Evolutionary conservation across 2,797 vertebrate species (phyloP), one percentile per base, ranked within the genome.

Genomic region (Schizopygopsis malacanthus): DNA sequence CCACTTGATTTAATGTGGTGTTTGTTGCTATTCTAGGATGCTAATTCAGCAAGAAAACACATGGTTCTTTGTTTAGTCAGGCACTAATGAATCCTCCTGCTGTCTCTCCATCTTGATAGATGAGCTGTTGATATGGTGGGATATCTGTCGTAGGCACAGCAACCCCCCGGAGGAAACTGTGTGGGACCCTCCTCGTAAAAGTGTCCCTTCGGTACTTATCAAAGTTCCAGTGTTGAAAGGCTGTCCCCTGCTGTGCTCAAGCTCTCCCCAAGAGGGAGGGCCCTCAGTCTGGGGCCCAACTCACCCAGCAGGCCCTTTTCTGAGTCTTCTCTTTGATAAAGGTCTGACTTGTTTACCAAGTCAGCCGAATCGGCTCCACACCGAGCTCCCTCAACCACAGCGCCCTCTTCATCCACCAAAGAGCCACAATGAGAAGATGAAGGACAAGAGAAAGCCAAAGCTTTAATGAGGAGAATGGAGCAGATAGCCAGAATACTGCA

Each of bases 21-120:
- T 70, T 16, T 73, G 65, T 81, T 81, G 56, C 16, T 28, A 73
- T 65, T 70, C 78, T 43, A 65, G 78, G 43, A 61, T 79, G 25
- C 67, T 25, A 79, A 50, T 61, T 79, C 67, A 63, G 28, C 20
- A 61, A 45, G 41, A 63, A 61, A 73, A 80, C 82, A 73, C 82
- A 81, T 84, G 61, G 54, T 16, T 61, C 52, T 76, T 71, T 65
- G 33, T 78, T 67, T 67, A 56, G 59, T 37, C 22, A 41, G 56
- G 16, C 52, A 50, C 65, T 84, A 88, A 89, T 82, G 82, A 87
- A 63, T 56, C 16, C 50, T 84, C 82, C 87, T 82, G 82, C 82
- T 84, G 78, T 81, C 59, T 65, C 45, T 43, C 47, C 18, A 63
- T 76, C 22, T 87, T 82, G 37, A 82, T 47, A 69, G 43, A 81